Conservation (phyloP, 2,113 vertebrate species). For the Tragelaphus strepsiceros region DNA sequence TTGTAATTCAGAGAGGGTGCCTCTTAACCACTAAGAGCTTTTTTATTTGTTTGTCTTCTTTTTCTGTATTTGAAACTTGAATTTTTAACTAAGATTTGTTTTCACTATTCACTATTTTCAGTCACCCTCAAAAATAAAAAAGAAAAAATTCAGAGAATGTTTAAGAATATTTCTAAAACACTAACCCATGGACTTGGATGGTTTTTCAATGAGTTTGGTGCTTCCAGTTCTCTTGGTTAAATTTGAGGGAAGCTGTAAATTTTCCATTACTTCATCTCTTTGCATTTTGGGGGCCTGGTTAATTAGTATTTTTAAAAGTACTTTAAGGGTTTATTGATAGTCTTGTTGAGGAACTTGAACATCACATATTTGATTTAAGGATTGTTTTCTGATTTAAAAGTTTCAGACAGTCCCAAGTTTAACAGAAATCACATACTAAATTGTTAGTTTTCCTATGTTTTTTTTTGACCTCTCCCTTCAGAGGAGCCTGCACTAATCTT, state of each 20-base stretch:
- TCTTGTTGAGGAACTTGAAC: neutral
- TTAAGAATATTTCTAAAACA: constrained; percentile 6
- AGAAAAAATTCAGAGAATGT: neutral
- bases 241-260: constrained; percentile 27
- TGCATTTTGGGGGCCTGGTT: constrained; percentile 34
- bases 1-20: neutral
- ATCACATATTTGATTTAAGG: constrained; percentile 46
- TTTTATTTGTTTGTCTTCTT: neutral
- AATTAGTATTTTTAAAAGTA: constrained; percentile 51
- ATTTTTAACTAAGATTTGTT: neutral
- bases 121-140: neutral
- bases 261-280: constrained; percentile 52
- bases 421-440: constrained; percentile 46
- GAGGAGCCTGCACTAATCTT: constrained; percentile 70
- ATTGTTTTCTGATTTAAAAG: constrained; percentile 45
- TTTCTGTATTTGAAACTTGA: constrained; percentile 29
- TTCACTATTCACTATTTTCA: neutral
- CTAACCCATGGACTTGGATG: neutral
- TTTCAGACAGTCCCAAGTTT: neutral
- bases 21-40: neutral
- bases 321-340: constrained; percentile 35
- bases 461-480: neutral
- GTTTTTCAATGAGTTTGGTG: neutral
- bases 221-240: constrained; percentile 41
- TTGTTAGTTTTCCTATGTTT: constrained; percentile 53